Percentiles rank a stretch among this genome's conserved stretches.
Evolutionary conservation across 2,113 vertebrate genomes (phyloP).

Genomic region (Pogona vitticeps): DNA sequence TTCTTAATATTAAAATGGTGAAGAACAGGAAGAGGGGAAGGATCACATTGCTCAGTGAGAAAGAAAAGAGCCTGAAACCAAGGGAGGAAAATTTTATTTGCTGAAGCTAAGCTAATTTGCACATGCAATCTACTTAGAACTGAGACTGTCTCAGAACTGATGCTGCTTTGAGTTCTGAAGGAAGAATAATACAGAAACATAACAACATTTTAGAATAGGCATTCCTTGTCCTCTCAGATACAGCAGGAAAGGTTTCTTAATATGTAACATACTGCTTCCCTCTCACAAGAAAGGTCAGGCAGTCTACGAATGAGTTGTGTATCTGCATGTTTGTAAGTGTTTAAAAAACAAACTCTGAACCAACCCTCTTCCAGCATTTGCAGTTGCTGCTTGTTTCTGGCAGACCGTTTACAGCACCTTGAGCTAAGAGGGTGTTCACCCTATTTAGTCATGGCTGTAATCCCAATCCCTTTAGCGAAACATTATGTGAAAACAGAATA

Average conservation of each 20-base stretch:
- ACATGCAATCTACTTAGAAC: not conserved
- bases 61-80: not conserved
- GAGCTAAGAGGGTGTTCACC: not conserved
- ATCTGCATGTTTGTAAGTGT: not conserved
- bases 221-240: not conserved
- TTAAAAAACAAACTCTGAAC: too few species aligned
- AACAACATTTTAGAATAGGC: not conserved
- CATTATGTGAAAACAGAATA: not conserved
- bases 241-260: not conserved
- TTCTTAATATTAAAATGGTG: not conserved
- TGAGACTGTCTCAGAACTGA: not conserved
- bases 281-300: not conserved
- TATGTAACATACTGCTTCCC: not conserved
- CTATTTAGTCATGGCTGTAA: too few species aligned
- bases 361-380: not conserved
- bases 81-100: not conserved
- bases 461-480: not conserved
- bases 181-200: not conserved
- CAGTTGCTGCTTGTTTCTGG: not conserved
- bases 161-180: not conserved
- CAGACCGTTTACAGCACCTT: too few species aligned
- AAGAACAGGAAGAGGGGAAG: not conserved
- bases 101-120: not conserved
- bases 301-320: not conserved
- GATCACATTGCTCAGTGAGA: too few species aligned